Conservation (phyloP, 2,888 invertebrate species). For the Malthinus flaveolus region DNA sequence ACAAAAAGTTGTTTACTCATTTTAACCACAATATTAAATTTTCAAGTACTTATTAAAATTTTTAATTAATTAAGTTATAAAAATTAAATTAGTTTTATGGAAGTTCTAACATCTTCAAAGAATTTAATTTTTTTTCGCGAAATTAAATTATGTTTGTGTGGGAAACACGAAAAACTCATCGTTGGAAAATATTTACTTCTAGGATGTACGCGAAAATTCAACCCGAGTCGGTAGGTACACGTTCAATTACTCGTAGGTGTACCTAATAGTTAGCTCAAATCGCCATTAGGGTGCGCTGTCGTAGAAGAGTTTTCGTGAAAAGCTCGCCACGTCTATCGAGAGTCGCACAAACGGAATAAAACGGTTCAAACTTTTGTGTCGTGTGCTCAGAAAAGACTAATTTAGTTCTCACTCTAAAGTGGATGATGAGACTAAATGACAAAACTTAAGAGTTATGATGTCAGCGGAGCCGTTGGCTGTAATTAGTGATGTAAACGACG, state of each 20-base stretch:
- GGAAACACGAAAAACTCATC: neutral
- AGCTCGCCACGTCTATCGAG: conserved; percentile 12
- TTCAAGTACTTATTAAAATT: neutral
- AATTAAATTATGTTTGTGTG: neutral
- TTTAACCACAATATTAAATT: neutral
- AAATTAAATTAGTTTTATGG: neutral
- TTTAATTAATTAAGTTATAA: neutral
- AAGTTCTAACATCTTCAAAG: neutral
- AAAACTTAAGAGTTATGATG: conserved; percentile 30
- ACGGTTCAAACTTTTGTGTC: neutral
- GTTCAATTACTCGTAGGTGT: conserved; percentile 28
- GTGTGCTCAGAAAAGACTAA: conserved; percentile 8
- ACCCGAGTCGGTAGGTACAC: conserved; percentile 14
- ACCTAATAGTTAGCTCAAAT: conserved; percentile 25
- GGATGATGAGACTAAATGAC: conserved; percentile 27
- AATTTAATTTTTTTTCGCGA: neutral
- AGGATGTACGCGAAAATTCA: conserved; percentile 17
- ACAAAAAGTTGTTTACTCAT: too few species aligned
- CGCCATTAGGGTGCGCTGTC: conserved; percentile 18
- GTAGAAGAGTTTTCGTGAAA: conserved; percentile 8
- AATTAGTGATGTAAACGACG: conserved; percentile 26
- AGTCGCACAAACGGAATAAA: conserved; percentile 8
- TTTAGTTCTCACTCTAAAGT: conserved; percentile 25
- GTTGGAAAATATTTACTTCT: conserved; percentile 11
- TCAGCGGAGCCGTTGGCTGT: conserved; percentile 12